Evolutionary conservation across 2,888 invertebrate genomes (phyloP).

Genomic region (Synanthedon tipuliformis): DNA sequence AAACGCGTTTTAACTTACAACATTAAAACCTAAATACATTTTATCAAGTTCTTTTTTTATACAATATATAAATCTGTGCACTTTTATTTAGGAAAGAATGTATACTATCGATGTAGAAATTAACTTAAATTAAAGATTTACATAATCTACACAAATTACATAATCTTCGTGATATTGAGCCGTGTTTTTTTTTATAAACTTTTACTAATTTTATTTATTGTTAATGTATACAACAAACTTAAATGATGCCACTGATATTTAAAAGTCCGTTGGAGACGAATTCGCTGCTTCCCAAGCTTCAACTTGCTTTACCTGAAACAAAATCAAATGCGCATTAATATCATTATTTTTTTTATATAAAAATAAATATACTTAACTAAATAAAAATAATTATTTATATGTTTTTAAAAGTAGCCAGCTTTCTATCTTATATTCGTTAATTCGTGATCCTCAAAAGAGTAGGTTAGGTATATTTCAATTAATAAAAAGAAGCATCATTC

Average conservation of each 20-base stretch:
- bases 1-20: slow-evolving; percentile 31
- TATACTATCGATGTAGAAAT: slow-evolving; percentile 41
- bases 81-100: slow-evolving; percentile 34
- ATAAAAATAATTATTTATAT: no score
- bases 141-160: slow-evolving; percentile 18
- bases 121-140: slow-evolving; percentile 24
- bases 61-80: slow-evolving; percentile 42
- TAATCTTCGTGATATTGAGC: slow-evolving; percentile 25
- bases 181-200: slow-evolving; percentile 21
- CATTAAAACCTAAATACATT: slow-evolving; percentile 35
- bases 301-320: slow-evolving; percentile 62
- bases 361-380: background rate
- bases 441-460: slow-evolving; percentile 36
- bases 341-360: background rate
- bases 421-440: no score
- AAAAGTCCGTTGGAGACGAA: slow-evolving; percentile 31
- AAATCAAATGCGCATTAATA: slow-evolving; percentile 15
- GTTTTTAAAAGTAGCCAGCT: no score
- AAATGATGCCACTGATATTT: slow-evolving; percentile 48
- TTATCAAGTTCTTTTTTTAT: slow-evolving; percentile 22
- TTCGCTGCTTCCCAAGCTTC: slow-evolving; percentile 46
- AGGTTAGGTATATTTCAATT: slow-evolving; percentile 62
- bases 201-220: slow-evolving; percentile 13
- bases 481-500: slow-evolving; percentile 51
- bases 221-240: slow-evolving; percentile 9